phyloP scores from a whole-genome alignment of 2,888 invertebrate species.

The Branchellion lobata region DNA sequence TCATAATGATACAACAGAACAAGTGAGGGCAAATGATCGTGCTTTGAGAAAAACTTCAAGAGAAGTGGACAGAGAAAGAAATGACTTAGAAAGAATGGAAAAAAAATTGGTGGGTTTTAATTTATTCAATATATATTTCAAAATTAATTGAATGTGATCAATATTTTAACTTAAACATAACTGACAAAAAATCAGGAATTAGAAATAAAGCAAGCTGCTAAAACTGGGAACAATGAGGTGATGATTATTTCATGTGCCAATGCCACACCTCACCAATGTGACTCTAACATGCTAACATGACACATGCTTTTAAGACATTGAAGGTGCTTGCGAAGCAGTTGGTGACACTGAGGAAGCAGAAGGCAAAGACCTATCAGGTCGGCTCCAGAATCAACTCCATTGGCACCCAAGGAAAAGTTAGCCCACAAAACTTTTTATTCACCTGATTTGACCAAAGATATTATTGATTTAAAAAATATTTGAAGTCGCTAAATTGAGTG shows the following conservation, averaged over 20 bases:
- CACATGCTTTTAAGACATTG: too few species aligned
- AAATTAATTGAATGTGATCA: neutral
- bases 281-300: neutral
- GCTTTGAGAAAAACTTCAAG: conserved; percentile 77
- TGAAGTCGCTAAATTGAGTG: neutral
- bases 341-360: conserved; percentile 82
- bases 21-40: conserved; percentile 79
- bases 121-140: neutral
- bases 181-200: conserved; percentile 68
- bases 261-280: neutral
- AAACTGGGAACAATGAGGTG: conserved; percentile 83
- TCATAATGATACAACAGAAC: too few species aligned
- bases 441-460: too few species aligned
- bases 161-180: neutral
- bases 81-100: conserved; percentile 81
- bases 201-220: conserved; percentile 85
- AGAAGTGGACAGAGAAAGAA: conserved; percentile 80
- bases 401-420: conserved; percentile 76
- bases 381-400: conserved; percentile 78
- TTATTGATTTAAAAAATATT: neutral
- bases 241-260: conserved; percentile 64
- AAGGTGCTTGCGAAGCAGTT: conserved; percentile 81
- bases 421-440: neutral
- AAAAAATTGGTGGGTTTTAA: conserved; percentile 74
- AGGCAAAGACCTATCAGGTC: conserved; percentile 77